A percentile compares a stretch with the other conserved stretches of the same genome.
Conservation (phyloP, 2,888 invertebrate species). For the Epirrita christyi region DNA sequence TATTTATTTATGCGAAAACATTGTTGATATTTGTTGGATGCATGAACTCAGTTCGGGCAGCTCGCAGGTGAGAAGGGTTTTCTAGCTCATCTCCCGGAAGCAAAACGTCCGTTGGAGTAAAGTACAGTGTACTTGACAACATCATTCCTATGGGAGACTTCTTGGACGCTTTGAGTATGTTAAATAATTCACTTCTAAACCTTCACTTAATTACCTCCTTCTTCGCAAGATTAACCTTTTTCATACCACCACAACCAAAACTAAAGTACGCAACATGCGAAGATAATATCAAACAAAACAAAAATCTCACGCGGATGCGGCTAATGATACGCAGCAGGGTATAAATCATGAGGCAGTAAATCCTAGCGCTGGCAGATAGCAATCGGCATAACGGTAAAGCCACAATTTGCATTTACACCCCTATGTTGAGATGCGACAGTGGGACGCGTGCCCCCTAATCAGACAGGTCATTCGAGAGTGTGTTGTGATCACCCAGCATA, state of each 20-base stretch:
- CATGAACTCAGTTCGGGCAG: constrained; percentile 54
- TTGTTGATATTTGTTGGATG: constrained; percentile 75
- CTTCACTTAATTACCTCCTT: not conserved
- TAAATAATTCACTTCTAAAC: constrained; percentile 15
- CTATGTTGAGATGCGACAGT: constrained; percentile 38
- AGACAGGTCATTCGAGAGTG: constrained; percentile 32
- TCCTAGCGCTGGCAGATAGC: constrained; percentile 59
- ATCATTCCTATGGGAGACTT: constrained; percentile 24
- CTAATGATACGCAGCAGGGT: constrained; percentile 36
- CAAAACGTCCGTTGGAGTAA: constrained; percentile 9
- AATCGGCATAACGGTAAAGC: constrained; percentile 69
- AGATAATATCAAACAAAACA: constrained; percentile 17
- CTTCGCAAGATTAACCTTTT: constrained; percentile 13
- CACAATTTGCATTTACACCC: constrained; percentile 72
- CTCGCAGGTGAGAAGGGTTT: constrained; percentile 42
- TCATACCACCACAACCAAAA: not conserved
- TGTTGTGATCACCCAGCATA: constrained; percentile 34
- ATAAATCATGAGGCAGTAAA: constrained; percentile 61
- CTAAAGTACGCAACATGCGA: constrained; percentile 17
- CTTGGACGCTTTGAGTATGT: constrained; percentile 18
- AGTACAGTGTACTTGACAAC: constrained; percentile 17
- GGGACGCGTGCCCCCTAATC: constrained; percentile 35
- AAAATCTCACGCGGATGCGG: constrained; percentile 25
- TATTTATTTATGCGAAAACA: constrained; percentile 82
- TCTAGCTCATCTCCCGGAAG: constrained; percentile 36